Evolutionary conservation across 2,797 vertebrate species (phyloP), one percentile per base, ranked within the genome.

Genomic region (Emys orbicularis): DNA sequence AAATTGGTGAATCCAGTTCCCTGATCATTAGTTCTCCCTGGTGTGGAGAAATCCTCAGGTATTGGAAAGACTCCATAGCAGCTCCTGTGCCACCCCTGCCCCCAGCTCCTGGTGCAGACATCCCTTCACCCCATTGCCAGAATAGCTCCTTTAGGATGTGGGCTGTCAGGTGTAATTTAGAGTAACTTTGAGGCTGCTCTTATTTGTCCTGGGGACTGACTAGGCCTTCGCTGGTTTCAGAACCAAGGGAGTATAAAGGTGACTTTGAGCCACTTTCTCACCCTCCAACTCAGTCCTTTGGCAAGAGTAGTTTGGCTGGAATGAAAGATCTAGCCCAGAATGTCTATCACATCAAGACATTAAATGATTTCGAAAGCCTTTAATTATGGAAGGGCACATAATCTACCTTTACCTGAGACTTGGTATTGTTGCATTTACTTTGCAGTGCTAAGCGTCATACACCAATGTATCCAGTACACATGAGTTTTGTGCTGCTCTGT

Each of bases 161-260:
- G 10, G 27, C 34, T 88, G 34, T n/a, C 87, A 92, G 52, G 27
- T 83, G 29, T 82, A 65, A 89, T 80, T 94, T 57, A 87, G 57
- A 68, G 37, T 80, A 41, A 31, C 79, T 44, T 41, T 44, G 44
- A 81, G 56, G 34, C 0, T 2, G 29, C 85, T 76, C 5, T 83
- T 83, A 34, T 82, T 94, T 90, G 3, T 81, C 59, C 85, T 96
- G 91, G 19, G 19, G 21, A 72, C 68, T 41, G n/a, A 41, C 9
- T 72, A 41, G 10, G 37, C 37, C 19, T 37, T 25, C 1, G 10
- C 37, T 72, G 19, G 19, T 72, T 37, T 37, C 37, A 72, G 68
- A 72, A 88, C 44, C 34, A 23, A 6, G 34, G 2, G 65, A 87
- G 96, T 89, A 92, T 88, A 72, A 49, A 47, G 15, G 27, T 47